Percentiles rank a stretch among this genome's conserved stretches.
These are phyloP conservation scores for Labeo calbasu DNA, from an alignment of 2,797 vertebrate genomes.

Conservation along the genomic window DNA sequence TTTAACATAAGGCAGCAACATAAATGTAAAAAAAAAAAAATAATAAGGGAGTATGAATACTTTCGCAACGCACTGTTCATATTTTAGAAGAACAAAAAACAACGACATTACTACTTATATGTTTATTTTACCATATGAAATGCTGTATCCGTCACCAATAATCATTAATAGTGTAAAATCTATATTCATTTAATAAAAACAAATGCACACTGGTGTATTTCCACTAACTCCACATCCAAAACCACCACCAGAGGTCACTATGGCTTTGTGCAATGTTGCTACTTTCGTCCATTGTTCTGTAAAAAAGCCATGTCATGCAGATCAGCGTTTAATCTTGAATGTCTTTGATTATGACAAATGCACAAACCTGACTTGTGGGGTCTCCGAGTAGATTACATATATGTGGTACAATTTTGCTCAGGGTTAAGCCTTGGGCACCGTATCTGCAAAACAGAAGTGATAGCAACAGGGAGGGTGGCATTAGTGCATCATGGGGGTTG, in stretches of 20 bases:
- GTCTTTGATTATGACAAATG: background rate
- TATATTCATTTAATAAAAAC: background rate
- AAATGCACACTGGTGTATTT: background rate
- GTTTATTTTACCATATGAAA: background rate
- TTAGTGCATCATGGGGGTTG: slow-evolving; percentile 8
- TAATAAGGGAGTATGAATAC: too few species aligned
- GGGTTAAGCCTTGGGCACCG: slow-evolving; percentile 94
- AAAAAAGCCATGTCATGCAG: slow-evolving; percentile 30
- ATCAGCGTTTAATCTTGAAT: background rate
- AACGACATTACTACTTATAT: background rate
- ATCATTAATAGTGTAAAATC: background rate
- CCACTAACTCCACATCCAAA: background rate
- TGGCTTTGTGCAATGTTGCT: background rate
- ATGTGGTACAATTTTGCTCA: slow-evolving; percentile 98
- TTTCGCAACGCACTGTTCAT: too few species aligned
- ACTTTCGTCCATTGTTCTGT: background rate
- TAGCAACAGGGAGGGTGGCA: background rate
- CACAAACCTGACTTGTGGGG: slow-evolving; percentile 92
- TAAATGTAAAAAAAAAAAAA: too few species aligned
- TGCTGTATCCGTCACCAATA: background rate
- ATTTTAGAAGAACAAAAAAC: background rate
- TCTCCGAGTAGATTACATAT: slow-evolving; percentile 98
- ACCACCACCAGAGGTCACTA: slow-evolving; percentile 49
- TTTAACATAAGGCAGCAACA: too few species aligned
- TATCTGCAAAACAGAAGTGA: slow-evolving; percentile 77